Percentiles rank a stretch among this genome's conserved stretches.
phyloP scores from a whole-genome alignment of 2,797 vertebrate species.

The Malacoctenus gilli region DNA sequence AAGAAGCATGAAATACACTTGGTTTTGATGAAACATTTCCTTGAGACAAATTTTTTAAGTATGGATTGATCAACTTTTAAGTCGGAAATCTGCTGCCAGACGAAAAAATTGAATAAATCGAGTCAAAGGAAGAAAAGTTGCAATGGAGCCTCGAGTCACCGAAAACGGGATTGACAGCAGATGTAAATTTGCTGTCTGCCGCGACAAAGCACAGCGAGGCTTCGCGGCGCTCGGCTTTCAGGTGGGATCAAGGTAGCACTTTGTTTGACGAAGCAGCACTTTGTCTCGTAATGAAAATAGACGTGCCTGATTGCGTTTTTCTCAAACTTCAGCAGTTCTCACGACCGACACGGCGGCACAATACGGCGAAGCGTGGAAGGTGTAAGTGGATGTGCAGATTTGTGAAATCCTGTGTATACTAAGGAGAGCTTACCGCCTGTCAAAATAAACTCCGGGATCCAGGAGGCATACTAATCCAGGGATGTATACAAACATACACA shows the following conservation, averaged over 20 bases:
- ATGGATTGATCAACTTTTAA: too few species aligned
- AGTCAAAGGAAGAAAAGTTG: background rate
- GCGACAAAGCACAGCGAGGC: slow-evolving; percentile 31
- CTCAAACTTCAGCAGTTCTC: slow-evolving; percentile 30
- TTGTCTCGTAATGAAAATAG: too few species aligned
- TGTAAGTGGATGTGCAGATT: slow-evolving; percentile 4
- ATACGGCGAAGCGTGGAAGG: background rate
- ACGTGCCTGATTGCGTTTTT: slow-evolving; percentile 1
- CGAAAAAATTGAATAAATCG: slow-evolving; percentile 9
- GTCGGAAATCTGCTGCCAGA: too few species aligned
- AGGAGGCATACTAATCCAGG: background rate
- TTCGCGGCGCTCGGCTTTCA: slow-evolving; percentile 26
- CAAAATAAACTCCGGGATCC: background rate
- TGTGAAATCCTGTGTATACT: background rate
- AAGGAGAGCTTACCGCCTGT: slow-evolving; percentile 2
- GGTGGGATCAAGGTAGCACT: slow-evolving; percentile 46
- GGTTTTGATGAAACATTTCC: too few species aligned
- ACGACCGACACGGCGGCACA: background rate
- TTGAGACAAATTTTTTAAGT: too few species aligned
- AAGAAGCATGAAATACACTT: too few species aligned
- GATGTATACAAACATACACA: background rate
- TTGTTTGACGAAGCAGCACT: slow-evolving; percentile 9
- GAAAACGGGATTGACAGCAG: slow-evolving; percentile 13
- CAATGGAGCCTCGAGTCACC: slow-evolving; percentile 8
- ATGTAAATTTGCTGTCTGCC: slow-evolving; percentile 30